phyloP scores from a whole-genome alignment of 2,888 invertebrate species.

The Acleris holmiana region DNA sequence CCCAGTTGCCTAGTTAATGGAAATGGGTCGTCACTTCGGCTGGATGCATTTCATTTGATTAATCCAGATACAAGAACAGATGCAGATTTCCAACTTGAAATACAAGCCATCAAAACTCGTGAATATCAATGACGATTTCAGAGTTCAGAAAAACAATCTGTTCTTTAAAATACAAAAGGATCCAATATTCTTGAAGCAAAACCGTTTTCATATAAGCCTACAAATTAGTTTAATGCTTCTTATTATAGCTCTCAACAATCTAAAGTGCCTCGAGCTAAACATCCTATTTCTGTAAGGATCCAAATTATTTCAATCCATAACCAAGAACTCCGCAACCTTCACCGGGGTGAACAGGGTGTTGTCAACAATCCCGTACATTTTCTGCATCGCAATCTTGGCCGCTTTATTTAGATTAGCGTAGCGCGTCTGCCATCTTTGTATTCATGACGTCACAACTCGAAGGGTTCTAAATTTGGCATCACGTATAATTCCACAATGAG shows the following conservation, averaged over 20 bases:
- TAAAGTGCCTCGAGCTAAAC: slow-evolving; percentile 2
- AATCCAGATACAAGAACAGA: not conserved
- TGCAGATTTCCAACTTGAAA: not conserved
- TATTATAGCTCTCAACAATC: not conserved
- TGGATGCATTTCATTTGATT: slow-evolving; percentile 14
- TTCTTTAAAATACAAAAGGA: too few species aligned
- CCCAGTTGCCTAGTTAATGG: slow-evolving; percentile 26
- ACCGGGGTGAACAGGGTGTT: slow-evolving; percentile 33
- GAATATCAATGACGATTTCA: too few species aligned
- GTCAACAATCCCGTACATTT: slow-evolving; percentile 56
- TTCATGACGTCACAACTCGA: slow-evolving; percentile 58
- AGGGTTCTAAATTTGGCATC: slow-evolving; percentile 50
- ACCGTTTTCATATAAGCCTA: not conserved
- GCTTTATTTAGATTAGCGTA: slow-evolving; percentile 66
- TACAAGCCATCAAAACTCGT: too few species aligned
- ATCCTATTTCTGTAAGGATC: slow-evolving; percentile 11
- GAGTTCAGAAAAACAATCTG: too few species aligned
- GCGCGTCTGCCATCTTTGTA: slow-evolving; percentile 56
- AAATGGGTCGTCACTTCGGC: slow-evolving; percentile 28
- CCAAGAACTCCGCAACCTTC: slow-evolving; percentile 1
- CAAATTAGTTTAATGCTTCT: not conserved
- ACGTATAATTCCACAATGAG: slow-evolving; percentile 51
- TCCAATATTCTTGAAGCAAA: too few species aligned
- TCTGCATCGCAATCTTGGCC: slow-evolving; percentile 49
- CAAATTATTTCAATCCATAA: slow-evolving; percentile 13